Evolutionary conservation across 2,113 vertebrate species (phyloP).

Genomic region (Ciconia boyciana): DNA sequence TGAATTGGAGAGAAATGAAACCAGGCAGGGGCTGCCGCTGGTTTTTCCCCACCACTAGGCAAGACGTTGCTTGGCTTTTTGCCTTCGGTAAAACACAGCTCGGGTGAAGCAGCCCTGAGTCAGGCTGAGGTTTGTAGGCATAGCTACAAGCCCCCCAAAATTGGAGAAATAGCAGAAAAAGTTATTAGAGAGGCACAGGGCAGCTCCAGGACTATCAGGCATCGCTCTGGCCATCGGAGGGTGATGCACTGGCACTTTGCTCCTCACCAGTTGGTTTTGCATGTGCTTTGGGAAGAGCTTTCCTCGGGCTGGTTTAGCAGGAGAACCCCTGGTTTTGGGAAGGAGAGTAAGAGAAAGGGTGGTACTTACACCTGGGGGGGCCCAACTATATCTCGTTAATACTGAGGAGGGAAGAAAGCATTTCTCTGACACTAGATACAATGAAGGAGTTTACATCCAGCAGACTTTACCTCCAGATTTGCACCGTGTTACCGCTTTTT

Average conservation of each 20-base stretch:
- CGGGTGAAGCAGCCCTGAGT: not conserved
- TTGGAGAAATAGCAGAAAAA: not conserved
- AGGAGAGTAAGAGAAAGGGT: not conserved
- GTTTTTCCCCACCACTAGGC: not conserved
- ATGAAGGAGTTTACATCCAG: not conserved
- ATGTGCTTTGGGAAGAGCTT: not conserved
- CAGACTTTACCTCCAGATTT: not conserved
- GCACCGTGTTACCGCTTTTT: not conserved
- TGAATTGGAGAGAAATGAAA: not conserved
- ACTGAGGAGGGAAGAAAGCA: not conserved
- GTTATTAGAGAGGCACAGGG: not conserved
- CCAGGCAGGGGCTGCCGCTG: not conserved
- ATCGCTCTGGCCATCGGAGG: accelerated
- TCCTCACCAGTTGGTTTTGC: not conserved
- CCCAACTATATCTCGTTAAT: not conserved
- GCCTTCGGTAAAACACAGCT: not conserved
- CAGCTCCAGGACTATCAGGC: not conserved
- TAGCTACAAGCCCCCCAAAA: not conserved
- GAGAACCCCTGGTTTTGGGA: not conserved
- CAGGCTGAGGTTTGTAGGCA: not conserved
- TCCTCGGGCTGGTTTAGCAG: not conserved
- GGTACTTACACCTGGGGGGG: not conserved
- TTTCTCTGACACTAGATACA: not conserved
- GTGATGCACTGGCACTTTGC: not conserved
- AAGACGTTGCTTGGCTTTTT: not conserved